Evolutionary conservation across 92 coral and sea anemone genomes (phyloP).

Genomic region (Bergia puertoricense): DNA sequence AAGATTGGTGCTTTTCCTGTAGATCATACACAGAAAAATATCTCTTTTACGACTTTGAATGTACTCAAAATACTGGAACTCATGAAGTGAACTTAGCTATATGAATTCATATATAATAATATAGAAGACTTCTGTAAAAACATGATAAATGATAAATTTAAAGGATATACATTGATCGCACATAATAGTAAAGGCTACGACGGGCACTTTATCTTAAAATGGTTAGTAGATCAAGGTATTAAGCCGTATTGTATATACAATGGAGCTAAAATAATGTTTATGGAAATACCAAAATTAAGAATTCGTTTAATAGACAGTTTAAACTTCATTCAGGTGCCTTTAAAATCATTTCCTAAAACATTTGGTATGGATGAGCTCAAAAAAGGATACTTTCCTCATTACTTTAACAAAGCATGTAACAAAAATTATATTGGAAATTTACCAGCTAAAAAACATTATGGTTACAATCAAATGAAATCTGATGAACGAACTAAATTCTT

Average conservation of each 20-base stretch:
- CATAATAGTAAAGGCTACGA: conserved; percentile 31
- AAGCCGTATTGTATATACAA: conserved; percentile 31
- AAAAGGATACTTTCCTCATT: conserved; percentile 15
- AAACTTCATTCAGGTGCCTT: neutral
- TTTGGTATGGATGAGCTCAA: conserved; percentile 13
- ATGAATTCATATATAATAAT: neutral
- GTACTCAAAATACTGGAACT: neutral
- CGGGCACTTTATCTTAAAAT: conserved; percentile 15
- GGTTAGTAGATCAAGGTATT: neutral
- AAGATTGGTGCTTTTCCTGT: conserved; percentile 26
- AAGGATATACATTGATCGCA: conserved; percentile 32
- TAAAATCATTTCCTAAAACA: conserved; percentile 10
- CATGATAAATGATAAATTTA: neutral
- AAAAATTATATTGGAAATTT: conserved; percentile 21
- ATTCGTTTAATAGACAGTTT: conserved; percentile 17
- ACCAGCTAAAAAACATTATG: conserved; percentile 24
- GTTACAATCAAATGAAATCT: conserved; percentile 10
- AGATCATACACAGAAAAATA: conserved; percentile 26
- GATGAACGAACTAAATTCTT: neutral
- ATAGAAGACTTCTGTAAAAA: conserved; percentile 15
- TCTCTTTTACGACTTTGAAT: neutral
- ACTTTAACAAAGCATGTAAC: conserved; percentile 8
- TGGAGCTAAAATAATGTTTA: conserved; percentile 10
- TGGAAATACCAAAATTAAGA: neutral
- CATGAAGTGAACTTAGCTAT: neutral